A percentile compares a stretch with the other conserved stretches of the same genome.
Evolutionary conservation across 2,797 vertebrate species (phyloP).

Genomic region (Thunnus albacares): DNA sequence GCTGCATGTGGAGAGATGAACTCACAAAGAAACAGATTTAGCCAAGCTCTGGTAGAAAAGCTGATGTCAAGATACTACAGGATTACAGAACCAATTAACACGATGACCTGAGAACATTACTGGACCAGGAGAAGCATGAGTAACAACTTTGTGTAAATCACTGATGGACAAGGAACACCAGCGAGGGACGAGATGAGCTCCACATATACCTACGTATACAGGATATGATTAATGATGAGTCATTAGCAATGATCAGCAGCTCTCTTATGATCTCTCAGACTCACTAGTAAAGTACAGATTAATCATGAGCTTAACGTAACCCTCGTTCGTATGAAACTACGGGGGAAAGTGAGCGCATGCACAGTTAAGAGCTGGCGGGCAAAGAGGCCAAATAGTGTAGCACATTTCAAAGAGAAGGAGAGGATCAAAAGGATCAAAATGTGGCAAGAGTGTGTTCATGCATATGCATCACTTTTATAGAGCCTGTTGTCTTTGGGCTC

Average conservation of each 20-base stretch:
- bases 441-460: conserved; percentile 50
- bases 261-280: not conserved
- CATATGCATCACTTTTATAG: conserved; percentile 61
- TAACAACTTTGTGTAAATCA: conserved; percentile 1
- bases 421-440: conserved; percentile 58
- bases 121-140: conserved; percentile 12
- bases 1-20: conserved; percentile 54
- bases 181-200: conserved; percentile 26
- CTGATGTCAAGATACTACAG: conserved; percentile 29
- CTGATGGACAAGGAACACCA: conserved; percentile 32
- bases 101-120: conserved; percentile 3
- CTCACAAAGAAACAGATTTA: conserved; percentile 48
- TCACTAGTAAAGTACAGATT: not conserved
- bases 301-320: not conserved
- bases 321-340: conserved; percentile 13
- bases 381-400: conserved; percentile 44
- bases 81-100: conserved; percentile 17
- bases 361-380: conserved; percentile 9
- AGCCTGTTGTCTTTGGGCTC: conserved; percentile 43
- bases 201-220: conserved; percentile 8
- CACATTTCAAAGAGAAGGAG: conserved; percentile 49
- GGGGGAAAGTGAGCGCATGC: conserved; percentile 6
- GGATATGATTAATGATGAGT: conserved; percentile 27
- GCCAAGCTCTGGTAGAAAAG: conserved; percentile 33
- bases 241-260: conserved; percentile 16